Conservation (phyloP, 2,797 vertebrate species). For the Jordanella pulchra region DNA sequence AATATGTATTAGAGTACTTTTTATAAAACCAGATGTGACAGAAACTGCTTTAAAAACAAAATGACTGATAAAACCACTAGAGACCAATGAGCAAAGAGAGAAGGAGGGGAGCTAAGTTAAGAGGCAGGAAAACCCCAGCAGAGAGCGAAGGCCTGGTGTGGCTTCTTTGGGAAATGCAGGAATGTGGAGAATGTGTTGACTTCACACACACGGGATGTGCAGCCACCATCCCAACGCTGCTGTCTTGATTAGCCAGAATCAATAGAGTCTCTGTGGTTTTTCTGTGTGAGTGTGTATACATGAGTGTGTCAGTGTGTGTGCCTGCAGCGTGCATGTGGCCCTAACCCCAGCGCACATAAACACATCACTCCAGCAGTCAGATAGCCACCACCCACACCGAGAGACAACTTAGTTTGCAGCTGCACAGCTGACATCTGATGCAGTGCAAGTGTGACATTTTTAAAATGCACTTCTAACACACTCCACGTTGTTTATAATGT, state of each 20-base stretch:
- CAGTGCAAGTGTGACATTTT: conserved; percentile 30
- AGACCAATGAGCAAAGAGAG: conserved; percentile 23
- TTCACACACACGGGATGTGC: conserved; percentile 77
- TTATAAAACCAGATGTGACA: not conserved
- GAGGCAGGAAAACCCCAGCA: conserved; percentile 43
- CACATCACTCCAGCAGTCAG: conserved; percentile 66
- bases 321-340: conserved; percentile 65
- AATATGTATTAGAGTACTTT: not conserved
- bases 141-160: conserved; percentile 54
- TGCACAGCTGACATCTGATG: conserved; percentile 52
- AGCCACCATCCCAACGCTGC: conserved; percentile 60
- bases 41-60: not conserved
- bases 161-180: conserved; percentile 84
- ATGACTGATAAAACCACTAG: not conserved
- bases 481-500: conserved; percentile 3
- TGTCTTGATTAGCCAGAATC: conserved; percentile 77
- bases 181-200: conserved; percentile 89
- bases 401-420: conserved; percentile 59
- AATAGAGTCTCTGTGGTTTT: conserved; percentile 79
- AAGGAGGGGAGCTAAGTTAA: conserved; percentile 15
- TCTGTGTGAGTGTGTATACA: conserved; percentile 30
- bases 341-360: conserved; percentile 74
- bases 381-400: conserved; percentile 66
- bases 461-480: conserved; percentile 7
- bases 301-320: conserved; percentile 44